These are phyloP conservation scores for Baryphthengus martii DNA, from an alignment of 2,113 vertebrate species.

Conservation along the genomic window DNA sequence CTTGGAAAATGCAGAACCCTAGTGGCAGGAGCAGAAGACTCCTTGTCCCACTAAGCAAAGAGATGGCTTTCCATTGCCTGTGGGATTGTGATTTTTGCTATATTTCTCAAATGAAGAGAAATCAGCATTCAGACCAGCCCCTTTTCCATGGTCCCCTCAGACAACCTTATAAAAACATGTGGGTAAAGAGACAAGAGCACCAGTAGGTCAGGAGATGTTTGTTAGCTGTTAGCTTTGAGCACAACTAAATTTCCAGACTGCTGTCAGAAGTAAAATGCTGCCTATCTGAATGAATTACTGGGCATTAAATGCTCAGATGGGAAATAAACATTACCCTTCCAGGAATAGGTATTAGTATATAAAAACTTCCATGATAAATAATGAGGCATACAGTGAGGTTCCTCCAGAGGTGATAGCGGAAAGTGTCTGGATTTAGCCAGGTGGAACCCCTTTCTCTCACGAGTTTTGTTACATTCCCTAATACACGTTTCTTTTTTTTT, in stretches of 20 bases:
- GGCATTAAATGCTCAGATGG: background rate
- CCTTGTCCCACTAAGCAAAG: background rate
- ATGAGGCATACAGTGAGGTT: background rate
- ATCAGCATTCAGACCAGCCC: background rate
- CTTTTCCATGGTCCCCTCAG: background rate
- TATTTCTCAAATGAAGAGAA: background rate
- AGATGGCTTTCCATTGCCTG: background rate
- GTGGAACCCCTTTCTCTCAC: background rate
- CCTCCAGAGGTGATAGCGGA: background rate
- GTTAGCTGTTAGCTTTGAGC: background rate
- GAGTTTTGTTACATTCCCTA: background rate
- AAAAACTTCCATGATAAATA: background rate
- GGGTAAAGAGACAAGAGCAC: background rate
- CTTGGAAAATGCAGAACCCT: background rate
- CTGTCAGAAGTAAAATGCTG: background rate
- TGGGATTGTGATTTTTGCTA: background rate
- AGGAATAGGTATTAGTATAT: background rate
- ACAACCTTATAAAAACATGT: background rate
- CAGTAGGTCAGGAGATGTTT: background rate
- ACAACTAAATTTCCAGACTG: background rate
- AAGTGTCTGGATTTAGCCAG: background rate
- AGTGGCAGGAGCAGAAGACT: background rate
- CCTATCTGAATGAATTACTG: background rate
- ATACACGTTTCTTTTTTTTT: background rate
- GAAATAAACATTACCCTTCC: background rate